Conservation (phyloP, 2,888 invertebrate species). For the Eupithecia tripunctaria region DNA sequence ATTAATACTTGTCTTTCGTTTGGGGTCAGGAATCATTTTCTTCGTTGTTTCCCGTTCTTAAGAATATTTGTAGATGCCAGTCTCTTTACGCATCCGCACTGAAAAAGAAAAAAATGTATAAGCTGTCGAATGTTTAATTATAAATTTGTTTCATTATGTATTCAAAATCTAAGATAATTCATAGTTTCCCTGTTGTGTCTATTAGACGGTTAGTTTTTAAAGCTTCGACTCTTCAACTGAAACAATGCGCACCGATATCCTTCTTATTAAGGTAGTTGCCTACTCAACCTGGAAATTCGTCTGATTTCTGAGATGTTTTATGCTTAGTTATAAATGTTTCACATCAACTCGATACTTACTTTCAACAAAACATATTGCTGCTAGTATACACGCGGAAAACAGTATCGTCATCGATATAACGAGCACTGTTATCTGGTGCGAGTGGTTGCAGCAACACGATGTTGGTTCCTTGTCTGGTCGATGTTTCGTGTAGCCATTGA, state of each 20-base stretch:
- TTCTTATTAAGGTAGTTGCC: background rate
- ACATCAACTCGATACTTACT: conserved; percentile 85
- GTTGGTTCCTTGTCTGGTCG: conserved; percentile 85
- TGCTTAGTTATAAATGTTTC: background rate
- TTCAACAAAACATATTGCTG: conserved; percentile 93
- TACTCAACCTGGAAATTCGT: background rate
- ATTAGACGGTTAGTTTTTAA: background rate
- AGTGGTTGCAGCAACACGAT: conserved; percentile 89
- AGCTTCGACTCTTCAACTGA: background rate
- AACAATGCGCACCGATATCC: background rate
- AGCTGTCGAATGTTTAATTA: background rate
- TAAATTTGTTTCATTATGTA: background rate
- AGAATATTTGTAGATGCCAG: conserved; percentile 80
- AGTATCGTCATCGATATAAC: conserved; percentile 93
- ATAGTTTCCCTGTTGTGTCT: background rate
- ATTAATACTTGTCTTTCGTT: conserved; percentile 52
- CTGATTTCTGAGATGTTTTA: background rate
- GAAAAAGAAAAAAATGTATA: conserved; percentile 58
- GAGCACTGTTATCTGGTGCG: conserved; percentile 91
- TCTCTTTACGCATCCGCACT: conserved; percentile 82
- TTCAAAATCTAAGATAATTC: background rate
- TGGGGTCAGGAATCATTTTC: conserved; percentile 29
- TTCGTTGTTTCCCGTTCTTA: conserved; percentile 47
- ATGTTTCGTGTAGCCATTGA: conserved; percentile 89
- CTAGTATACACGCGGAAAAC: conserved; percentile 91